Base-by-base conservation (phyloP, 92 coral and sea anemone species). In the Palythoa grandiflora region DNA sequence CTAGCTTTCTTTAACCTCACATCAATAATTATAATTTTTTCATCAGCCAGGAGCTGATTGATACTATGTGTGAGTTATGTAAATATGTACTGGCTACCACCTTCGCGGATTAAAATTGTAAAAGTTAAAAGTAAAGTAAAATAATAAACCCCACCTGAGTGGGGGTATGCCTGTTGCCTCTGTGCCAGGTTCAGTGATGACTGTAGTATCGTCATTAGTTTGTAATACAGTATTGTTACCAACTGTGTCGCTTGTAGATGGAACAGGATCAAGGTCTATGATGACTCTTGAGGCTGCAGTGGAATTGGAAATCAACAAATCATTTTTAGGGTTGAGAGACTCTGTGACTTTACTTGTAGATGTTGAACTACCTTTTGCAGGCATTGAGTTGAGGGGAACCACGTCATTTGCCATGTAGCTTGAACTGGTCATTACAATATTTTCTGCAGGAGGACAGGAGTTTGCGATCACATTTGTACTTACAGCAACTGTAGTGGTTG, bases 401-500 rank as follows among this genome's bases (percentile, higher is more conserved):
- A 53, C 59, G 59, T 53, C 59, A 53, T 53, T 53, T 53, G 59
- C 59, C 59, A 53, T 53, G 60, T 54, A 54, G 60, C 60, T 54
- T 54, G 60, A 54, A 54, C 60, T 54, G 14, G 60, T 54, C 60
- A 54, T 28, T 28, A 28, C 2, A 54, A 54, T 6, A 54, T 54
- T 8, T 54, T 54, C 60, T 54, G 8, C 16, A 54, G 60, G 60
- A 54, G 60, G 60, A 6, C 60, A 9, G 60, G 60, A 54, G 60
- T 3, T 54, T 2, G 60, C 14, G 8, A 54, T 1, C 60, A 54
- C 3, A 54, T 54, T 54, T 54, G 60, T 6, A 54, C 60, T 54
- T 70, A 38, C 75, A 12, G 39, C 39, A 70, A 38, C 75, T 70
- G 75, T 70, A 17, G 75, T 70, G 75, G 75, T 19, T 35, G 75